Evolutionary conservation across 2,888 invertebrate species (phyloP), one percentile per base, ranked within the genome.

Genomic region (Dryobota labecula): DNA sequence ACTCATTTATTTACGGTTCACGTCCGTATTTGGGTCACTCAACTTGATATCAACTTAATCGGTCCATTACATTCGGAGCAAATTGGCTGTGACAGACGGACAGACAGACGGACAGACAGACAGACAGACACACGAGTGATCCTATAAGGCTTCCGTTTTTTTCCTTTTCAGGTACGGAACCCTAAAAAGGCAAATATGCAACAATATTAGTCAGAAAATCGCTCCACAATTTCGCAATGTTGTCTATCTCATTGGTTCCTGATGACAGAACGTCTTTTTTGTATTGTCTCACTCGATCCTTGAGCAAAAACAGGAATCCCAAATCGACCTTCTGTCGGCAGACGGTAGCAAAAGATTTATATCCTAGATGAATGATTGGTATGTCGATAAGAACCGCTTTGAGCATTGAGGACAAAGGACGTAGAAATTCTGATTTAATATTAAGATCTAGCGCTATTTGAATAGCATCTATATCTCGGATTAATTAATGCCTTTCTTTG

Each of bases 311-410:
- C 90, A 87, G 87, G 88, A 87, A 86, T 87, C 89, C 85, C 85
- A 84, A 86, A 87, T 81, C 79, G 88, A 90, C 90, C 91, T 90
- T 90, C 90, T 90, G 92, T 91, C 90, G 90, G 88, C 86, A 85
- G 86, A 83, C 84, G 81, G 83, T 78, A 76, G 76, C 84, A 88
- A 88, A 90, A 92, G 93, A 94, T 94, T 93, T 92, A 94, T 94
- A 89, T 89, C 85, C 90, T 86, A 86, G 87, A 88, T 88, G 90
- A 90, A 90, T 89, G 90, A 91, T 90, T 87, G 90, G 89, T 87
- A 90, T 90, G 89, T 86, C 83, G 81, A 78, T 84, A 77, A 78
- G 82, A 89, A 87, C 85, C 78, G 84, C 87, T 89, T 89, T 89
- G 88, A 88, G 84, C 70, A 85, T 80, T 71, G 41, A 78, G 74